Evolutionary conservation across 2,113 vertebrate genomes (phyloP).

Genomic region (Parus major): DNA sequence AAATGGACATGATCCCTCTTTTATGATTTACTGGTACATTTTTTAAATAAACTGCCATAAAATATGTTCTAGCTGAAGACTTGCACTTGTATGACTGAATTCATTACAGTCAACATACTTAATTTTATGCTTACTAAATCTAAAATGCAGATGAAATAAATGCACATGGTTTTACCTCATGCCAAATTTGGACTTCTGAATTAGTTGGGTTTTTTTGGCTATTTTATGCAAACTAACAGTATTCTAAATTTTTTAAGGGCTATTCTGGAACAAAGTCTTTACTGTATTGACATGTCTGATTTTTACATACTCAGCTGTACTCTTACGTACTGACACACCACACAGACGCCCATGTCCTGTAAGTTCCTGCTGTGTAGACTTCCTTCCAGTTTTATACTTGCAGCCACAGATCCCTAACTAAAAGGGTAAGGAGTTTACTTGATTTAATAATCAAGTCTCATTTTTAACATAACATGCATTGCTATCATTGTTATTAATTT

Average conservation of each 20-base stretch:
- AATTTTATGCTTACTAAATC: slow-evolving; percentile 85
- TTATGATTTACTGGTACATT: slow-evolving; percentile 90
- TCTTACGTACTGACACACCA: slow-evolving; percentile 12
- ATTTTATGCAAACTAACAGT: slow-evolving; percentile 56
- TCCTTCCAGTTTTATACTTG: slow-evolving; percentile 59
- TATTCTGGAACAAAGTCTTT: slow-evolving; percentile 45
- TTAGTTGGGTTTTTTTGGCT: slow-evolving; percentile 70
- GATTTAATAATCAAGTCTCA: slow-evolving; percentile 46
- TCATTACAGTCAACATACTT: slow-evolving; percentile 82
- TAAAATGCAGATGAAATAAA: slow-evolving; percentile 86
- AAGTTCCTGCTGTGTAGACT: slow-evolving; percentile 40
- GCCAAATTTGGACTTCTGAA: slow-evolving; percentile 79
- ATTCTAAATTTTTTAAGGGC: slow-evolving; percentile 67
- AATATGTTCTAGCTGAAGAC: slow-evolving; percentile 77
- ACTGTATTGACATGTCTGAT: slow-evolving; percentile 48
- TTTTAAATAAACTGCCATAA: slow-evolving; percentile 85
- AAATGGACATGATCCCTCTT: slow-evolving; percentile 86
- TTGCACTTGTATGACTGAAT: slow-evolving; percentile 87
- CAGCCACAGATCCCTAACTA: slow-evolving; percentile 18
- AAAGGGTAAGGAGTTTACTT: slow-evolving; percentile 40
- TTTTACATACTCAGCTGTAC: slow-evolving; percentile 40
- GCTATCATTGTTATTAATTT: slow-evolving; percentile 45
- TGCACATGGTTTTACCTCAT: slow-evolving; percentile 87
- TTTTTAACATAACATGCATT: slow-evolving; percentile 54
- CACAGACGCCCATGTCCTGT: slow-evolving; percentile 44